Evolutionary conservation across 2,888 invertebrate species (phyloP).

Genomic region (Meiosimyza platycephala): DNA sequence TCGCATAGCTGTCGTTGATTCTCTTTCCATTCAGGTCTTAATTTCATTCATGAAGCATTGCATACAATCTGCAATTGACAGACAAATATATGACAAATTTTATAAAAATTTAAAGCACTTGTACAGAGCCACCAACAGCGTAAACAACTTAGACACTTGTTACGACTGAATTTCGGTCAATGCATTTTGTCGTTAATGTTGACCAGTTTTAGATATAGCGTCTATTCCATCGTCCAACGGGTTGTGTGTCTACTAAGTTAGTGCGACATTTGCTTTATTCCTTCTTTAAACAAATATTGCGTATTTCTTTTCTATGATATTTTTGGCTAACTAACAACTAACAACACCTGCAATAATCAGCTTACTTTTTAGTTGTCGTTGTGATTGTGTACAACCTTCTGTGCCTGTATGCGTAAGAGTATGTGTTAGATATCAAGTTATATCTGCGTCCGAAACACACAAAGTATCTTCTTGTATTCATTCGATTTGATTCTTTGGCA

Average conservation of each 20-base stretch:
- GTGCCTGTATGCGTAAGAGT: not conserved
- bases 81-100: constrained; percentile 3
- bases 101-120: too few species aligned
- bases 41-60: too few species aligned
- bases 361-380: not conserved
- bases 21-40: not conserved
- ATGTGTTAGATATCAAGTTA: not conserved
- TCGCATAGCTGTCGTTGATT: too few species aligned
- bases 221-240: not conserved
- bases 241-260: not conserved
- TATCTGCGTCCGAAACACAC: not conserved
- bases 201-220: not conserved
- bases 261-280: not conserved
- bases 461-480: constrained; percentile 11
- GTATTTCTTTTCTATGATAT: not conserved
- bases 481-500: constrained; percentile 13
- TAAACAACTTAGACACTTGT: not conserved
- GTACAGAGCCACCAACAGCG: too few species aligned
- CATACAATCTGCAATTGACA: not conserved
- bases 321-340: not conserved
- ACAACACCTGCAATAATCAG: not conserved
- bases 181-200: not conserved
- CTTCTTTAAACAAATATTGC: not conserved
- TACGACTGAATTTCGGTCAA: not conserved
- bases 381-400: not conserved